A percentile compares a stretch with the other conserved stretches of the same genome.
These are phyloP conservation scores for Myripristis jacobus DNA, from an alignment of 2,797 vertebrate genomes.

Conservation along the genomic window DNA sequence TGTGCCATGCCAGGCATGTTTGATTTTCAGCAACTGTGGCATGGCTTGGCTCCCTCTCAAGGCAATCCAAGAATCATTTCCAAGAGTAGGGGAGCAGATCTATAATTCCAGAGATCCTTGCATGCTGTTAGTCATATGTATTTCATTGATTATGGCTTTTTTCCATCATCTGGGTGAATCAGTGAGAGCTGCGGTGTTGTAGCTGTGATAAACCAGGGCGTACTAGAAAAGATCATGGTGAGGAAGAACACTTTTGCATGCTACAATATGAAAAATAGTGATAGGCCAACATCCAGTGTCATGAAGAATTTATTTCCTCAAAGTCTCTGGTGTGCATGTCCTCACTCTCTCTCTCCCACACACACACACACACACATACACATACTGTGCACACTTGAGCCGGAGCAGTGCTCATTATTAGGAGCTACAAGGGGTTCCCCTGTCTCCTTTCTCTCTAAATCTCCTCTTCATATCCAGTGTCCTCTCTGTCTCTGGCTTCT, in stretches of 20 bases:
- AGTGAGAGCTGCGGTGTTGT: conserved; percentile 25
- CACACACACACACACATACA: conserved; percentile 13
- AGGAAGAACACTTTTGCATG: background rate
- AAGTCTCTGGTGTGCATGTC: conserved; percentile 25
- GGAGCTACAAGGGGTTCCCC: conserved; percentile 8
- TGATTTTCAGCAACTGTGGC: conserved; percentile 65
- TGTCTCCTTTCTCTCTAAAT: conserved; percentile 33
- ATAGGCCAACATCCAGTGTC: background rate
- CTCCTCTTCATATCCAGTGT: conserved; percentile 47
- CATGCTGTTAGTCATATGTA: conserved; percentile 49
- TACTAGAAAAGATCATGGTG: background rate
- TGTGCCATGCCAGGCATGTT: conserved; percentile 67
- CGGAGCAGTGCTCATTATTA: conserved; percentile 7
- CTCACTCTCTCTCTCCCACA: background rate
- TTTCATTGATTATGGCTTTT: conserved; percentile 52
- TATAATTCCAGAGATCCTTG: conserved; percentile 47
- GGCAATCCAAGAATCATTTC: conserved; percentile 67
- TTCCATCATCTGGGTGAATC: conserved; percentile 26
- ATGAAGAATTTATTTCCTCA: background rate
- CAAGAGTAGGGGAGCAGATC: conserved; percentile 51
- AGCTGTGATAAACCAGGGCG: conserved; percentile 15
- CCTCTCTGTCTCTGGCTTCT: conserved; percentile 29
- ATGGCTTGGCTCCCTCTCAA: conserved; percentile 67
- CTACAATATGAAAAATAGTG: background rate
- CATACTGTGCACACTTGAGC: background rate